These are phyloP conservation scores for Pristionchus japonicus DNA, from an alignment of 2,888 invertebrate genomes.

Conservation along the genomic window DNA sequence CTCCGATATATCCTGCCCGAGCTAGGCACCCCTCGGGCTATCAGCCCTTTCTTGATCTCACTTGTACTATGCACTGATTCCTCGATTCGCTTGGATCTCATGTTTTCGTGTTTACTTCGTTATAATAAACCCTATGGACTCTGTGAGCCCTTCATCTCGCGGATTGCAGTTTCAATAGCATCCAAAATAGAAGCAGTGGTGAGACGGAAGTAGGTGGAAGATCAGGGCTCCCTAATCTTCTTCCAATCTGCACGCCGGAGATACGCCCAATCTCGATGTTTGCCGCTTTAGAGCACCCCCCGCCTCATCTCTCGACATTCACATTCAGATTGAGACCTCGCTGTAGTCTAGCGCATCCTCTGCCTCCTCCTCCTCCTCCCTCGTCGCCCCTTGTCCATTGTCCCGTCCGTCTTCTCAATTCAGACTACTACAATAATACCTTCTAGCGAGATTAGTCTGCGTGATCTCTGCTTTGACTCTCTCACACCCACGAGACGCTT, in stretches of 20 bases:
- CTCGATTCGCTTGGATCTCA: not conserved
- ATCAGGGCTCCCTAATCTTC: not conserved
- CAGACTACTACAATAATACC: not conserved
- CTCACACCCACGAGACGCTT: not conserved
- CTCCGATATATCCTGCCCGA: no score
- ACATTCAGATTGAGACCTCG: not conserved
- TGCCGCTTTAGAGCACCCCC: not conserved
- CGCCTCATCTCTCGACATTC: slow-evolving; percentile 5
- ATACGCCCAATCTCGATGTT: not conserved
- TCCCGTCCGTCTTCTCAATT: no score
- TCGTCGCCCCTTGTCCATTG: no score
- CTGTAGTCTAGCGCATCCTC: not conserved
- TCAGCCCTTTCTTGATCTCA: no score
- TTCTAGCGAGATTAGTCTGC: not conserved
- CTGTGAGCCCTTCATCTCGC: not conserved
- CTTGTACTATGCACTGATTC: not conserved
- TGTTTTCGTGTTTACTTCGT: not conserved
- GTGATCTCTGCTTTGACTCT: not conserved
- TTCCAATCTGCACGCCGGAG: not conserved
- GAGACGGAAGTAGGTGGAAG: not conserved
- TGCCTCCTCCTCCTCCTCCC: no score
- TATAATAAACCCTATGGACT: not conserved
- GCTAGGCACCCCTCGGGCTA: not conserved
- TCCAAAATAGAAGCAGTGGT: not conserved
- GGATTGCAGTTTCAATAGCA: not conserved